These are phyloP conservation scores for Pycnonotus jocosus DNA, from an alignment of 2,113 vertebrate genomes.

Conservation along the genomic window DNA sequence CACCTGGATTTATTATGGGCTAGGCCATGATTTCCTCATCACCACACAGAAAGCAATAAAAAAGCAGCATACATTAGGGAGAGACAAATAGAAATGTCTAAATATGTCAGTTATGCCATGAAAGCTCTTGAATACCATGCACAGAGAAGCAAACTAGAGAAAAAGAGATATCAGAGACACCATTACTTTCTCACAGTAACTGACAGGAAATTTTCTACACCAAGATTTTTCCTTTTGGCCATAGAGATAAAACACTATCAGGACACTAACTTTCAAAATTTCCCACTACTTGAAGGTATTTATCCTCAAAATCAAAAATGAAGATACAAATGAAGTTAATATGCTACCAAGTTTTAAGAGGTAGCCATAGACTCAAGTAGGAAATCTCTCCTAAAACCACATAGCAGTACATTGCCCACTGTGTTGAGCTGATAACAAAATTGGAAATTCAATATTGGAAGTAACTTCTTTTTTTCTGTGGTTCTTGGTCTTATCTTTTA, in stretches of 20 bases:
- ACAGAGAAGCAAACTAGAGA: not conserved
- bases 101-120: not conserved
- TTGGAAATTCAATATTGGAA: not conserved
- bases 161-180: not conserved
- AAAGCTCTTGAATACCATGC: not conserved
- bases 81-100: not conserved
- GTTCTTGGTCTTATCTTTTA: not conserved
- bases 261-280: not conserved
- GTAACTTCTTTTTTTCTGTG: not conserved
- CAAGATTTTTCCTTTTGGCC: not conserved
- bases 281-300: not conserved
- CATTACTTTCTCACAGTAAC: not conserved
- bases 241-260: not conserved
- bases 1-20: not conserved
- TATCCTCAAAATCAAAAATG: not conserved
- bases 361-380: not conserved
- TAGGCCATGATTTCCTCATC: not conserved
- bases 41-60: not conserved
- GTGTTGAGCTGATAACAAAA: conserved; percentile 2
- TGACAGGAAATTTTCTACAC: not conserved
- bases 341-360: not conserved
- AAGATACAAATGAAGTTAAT: not conserved
- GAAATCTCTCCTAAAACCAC: not conserved
- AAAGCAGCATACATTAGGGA: not conserved
- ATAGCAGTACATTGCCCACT: not conserved